phyloP scores from a whole-genome alignment of 2,888 invertebrate genomes.

The Papilio protenor region DNA sequence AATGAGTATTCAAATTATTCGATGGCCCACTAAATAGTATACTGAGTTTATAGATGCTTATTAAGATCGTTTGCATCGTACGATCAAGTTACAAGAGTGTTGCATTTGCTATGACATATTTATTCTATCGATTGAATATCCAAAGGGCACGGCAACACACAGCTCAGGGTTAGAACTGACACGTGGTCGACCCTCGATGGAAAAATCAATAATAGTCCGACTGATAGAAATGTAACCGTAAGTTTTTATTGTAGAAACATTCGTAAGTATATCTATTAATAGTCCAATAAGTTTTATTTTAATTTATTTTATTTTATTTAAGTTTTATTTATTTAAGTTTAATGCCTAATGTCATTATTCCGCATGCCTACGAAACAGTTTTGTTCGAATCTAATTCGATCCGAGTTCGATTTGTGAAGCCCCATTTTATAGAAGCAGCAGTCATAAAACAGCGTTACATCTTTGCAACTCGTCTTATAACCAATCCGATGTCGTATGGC shows the following conservation, averaged over 20 bases:
- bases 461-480: background rate
- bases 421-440: background rate
- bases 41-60: background rate
- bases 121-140: background rate
- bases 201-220: background rate
- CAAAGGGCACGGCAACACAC: background rate
- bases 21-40: background rate
- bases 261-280: background rate
- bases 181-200: background rate
- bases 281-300: background rate
- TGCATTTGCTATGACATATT: background rate
- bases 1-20: background rate
- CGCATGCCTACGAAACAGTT: background rate
- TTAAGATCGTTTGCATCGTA: background rate
- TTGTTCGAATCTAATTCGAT: background rate
- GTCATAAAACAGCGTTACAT: too few species aligned
- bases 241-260: background rate
- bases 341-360: background rate
- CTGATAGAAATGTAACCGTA: background rate
- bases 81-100: background rate
- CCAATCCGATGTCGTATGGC: background rate
- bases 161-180: background rate
- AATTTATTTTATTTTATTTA: too few species aligned
- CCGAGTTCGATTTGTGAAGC: slow-evolving; percentile 10
- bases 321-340: too few species aligned